phyloP scores from a whole-genome alignment of 1,140 invertebrate genomes.

The Sycophaga agraensis region DNA sequence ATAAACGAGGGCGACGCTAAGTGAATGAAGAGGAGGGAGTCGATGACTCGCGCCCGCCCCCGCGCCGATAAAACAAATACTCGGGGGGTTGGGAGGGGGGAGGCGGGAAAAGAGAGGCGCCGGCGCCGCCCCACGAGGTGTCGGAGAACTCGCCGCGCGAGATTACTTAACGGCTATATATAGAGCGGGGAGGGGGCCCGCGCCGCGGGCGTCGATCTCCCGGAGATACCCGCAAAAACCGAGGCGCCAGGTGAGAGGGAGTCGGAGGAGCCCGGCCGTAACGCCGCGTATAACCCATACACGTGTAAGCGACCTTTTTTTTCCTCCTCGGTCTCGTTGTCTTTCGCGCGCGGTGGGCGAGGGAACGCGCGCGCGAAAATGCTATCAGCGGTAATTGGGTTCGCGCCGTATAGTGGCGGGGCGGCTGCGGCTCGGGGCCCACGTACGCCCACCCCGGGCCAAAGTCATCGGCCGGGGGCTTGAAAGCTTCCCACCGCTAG shows the following conservation, averaged over 20 bases:
- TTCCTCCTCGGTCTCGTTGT: not conserved
- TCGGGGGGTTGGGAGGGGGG: not conserved
- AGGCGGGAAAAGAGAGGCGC: not conserved
- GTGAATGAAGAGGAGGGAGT: slow-evolving; percentile 23
- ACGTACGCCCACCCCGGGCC: not conserved
- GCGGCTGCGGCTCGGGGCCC: too few species aligned
- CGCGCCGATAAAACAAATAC: slow-evolving; percentile 27
- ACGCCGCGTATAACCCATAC: too few species aligned
- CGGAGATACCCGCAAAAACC: too few species aligned
- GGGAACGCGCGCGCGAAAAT: slow-evolving; percentile 25
- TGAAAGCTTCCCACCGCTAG: too few species aligned
- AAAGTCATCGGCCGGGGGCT: not conserved
- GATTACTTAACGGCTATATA: slow-evolving; percentile 20
- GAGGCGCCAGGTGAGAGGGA: too few species aligned
- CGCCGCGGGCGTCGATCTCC: too few species aligned
- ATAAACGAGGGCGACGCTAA: slow-evolving; percentile 20
- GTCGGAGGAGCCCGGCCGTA: too few species aligned
- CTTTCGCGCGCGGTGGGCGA: not conserved
- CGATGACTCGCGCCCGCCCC: slow-evolving; percentile 10
- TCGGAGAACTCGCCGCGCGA: slow-evolving; percentile 4
- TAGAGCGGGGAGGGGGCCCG: too few species aligned
- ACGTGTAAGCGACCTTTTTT: not conserved
- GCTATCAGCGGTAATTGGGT: slow-evolving; percentile 28
- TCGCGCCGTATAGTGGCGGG: too few species aligned
- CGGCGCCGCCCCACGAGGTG: not conserved